A percentile compares a stretch with the other conserved stretches of the same genome.
phyloP scores from a whole-genome alignment of 2,797 vertebrate genomes.

The Botia almorhae region DNA sequence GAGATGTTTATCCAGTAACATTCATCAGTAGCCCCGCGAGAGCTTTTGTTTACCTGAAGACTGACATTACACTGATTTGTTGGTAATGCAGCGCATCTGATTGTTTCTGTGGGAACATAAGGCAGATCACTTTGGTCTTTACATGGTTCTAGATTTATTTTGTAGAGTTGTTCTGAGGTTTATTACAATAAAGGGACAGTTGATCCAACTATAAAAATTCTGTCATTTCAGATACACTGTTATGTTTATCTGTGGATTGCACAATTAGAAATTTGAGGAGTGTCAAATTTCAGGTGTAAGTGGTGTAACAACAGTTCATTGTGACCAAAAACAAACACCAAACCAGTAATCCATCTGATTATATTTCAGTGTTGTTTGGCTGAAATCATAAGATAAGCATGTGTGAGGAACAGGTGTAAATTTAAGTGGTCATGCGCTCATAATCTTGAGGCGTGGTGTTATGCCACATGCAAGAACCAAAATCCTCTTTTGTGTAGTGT shows the following conservation, averaged over 20 bases:
- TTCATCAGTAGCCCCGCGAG: constrained; percentile 35
- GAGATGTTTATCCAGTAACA: constrained; percentile 46
- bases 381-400: too few species aligned
- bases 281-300: too few species aligned
- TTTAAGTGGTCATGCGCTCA: too few species aligned
- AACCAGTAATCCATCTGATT: too few species aligned
- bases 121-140: background rate
- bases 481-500: background rate
- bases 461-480: background rate
- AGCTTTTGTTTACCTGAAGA: constrained; percentile 50
- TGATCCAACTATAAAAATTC: background rate
- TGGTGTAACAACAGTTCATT: too few species aligned
- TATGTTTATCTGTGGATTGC: too few species aligned
- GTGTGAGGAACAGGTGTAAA: background rate
- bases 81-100: constrained; percentile 24
- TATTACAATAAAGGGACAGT: background rate
- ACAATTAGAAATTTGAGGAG: too few species aligned
- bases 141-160: constrained; percentile 7
- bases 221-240: too few species aligned
- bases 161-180: background rate
- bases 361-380: too few species aligned
- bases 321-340: too few species aligned
- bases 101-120: constrained; percentile 19
- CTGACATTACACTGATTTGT: constrained; percentile 50
- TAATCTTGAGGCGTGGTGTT: background rate